Base-by-base conservation (phyloP, 2,888 invertebrate genomes). In the Mamestra brassicae region DNA sequence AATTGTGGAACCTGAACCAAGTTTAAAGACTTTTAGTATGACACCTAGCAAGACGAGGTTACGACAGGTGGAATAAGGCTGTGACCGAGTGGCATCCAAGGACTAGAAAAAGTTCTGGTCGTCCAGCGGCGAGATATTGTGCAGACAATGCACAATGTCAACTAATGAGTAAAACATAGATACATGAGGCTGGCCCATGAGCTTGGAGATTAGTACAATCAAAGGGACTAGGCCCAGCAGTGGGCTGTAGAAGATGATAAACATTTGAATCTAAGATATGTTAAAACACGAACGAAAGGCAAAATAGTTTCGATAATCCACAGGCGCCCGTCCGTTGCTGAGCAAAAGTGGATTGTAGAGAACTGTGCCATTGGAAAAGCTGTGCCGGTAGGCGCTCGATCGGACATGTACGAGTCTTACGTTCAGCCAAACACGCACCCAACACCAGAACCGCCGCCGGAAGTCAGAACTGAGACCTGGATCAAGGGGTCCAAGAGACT, bases 261-360 rank as follows among this genome's bases (percentile, higher is more conserved):
- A n/a, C 7, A 52, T 15, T 54, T n/a, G 7, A 55, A 26, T 34
- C 11, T 11, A 55, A 54, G 8, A 54, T 8, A 8, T 8, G 8
- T 54, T n/a, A 54, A n/a, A 6, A 13, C 7, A 36, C 15, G 4
- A 70, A 36, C 15, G 6, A 70, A 52, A 36, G 0, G 45, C 15
- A 10, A 52, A 45, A 6, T 42, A 42, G 10, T 45, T 15, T n/a
- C n/a, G 8, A 34, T 8, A 3, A 3, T 62, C 57, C 36, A 6
- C 76, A 76, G 76, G 26, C 3, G 42, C 11, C 62, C 76, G 17
- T 17, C 15, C 11, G 0, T 0, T n/a, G 8, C 0, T 8, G 76
- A 76, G 11, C 76, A 47, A 17, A 36, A 17, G 8, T 76, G 76
- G 76, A 76, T 76, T 52, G 0, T 15, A 15, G 8, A 63, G 0